A percentile compares a stretch with the other conserved stretches of the same genome.
Conservation (phyloP, 2,888 invertebrate species). For the Agrotis clavis region DNA sequence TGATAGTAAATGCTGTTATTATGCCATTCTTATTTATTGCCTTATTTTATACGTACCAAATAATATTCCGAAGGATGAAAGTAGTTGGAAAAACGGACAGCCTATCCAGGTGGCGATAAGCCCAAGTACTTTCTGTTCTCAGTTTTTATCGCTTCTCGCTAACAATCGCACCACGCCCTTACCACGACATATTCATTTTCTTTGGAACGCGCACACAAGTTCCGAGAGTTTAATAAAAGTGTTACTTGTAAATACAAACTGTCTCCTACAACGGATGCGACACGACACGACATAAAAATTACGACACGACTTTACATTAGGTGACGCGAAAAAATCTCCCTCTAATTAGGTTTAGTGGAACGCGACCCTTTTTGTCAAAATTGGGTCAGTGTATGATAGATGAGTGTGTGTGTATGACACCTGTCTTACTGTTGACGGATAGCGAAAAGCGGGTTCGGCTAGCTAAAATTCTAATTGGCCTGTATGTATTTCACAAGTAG, state of each 20-base stretch:
- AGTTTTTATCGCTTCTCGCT: not conserved
- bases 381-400: conserved; percentile 53
- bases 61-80: too few relatives aligned
- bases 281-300: conserved; percentile 7
- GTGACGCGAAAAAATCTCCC: conserved; percentile 53
- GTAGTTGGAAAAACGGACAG: too few relatives aligned
- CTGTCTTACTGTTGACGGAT: not conserved
- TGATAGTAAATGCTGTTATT: too few relatives aligned
- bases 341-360: conserved; percentile 58
- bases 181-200: conserved; percentile 68
- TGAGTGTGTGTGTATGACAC: conserved; percentile 13
- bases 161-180: conserved; percentile 17
- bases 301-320: not conserved
- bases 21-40: too few relatives aligned
- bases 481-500: not conserved
- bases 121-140: not conserved
- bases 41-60: too few relatives aligned
- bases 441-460: not conserved
- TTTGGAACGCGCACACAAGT: conserved; percentile 64
- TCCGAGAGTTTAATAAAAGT: conserved; percentile 74
- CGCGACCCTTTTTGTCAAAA: conserved; percentile 55
- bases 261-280: conserved; percentile 57
- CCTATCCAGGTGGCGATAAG: too few relatives aligned
- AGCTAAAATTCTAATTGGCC: not conserved
- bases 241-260: conserved; percentile 64